Evolutionary conservation across 2,888 invertebrate species (phyloP), one percentile per base, ranked within the genome.

Genomic region (Geotrupes spiniger): DNA sequence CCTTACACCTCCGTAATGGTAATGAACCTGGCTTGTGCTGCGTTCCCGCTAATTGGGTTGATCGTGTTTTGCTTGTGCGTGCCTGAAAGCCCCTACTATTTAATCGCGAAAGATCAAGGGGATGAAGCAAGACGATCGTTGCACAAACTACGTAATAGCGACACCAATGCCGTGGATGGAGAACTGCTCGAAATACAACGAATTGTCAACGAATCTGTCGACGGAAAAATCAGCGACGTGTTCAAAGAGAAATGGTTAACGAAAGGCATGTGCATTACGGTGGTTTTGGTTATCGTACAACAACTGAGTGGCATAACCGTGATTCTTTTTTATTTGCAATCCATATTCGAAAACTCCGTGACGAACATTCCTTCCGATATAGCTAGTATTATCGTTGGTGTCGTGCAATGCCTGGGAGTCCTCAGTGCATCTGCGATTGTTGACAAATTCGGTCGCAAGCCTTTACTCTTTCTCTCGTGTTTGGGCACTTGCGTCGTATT

Each of bases 221-320:
- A 66, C 12, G 75, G 68, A 51, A 75, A 76, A 54, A 74, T 74
- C 31, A 51, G 57, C 21, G 71, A 72, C 51, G 65, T 74, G 10
- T 65, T 67, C 36, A 72, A 76, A 60, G 81, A 82, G 1, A 80
- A 82, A 49, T 79, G 84, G n/a, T 84, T 91, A 68, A 82, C 85
- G 54, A 85, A 83, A 65, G 89, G 90, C 0, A 78, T 91, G 63
- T 78, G 87, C 58, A 80, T 87, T 37, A 85, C 85, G 0, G 84
- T 83, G 58, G 42, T 50, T 5, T 21, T 52, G 9, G 42, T 52
- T 42, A n/a, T 27, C 54, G 87, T 91, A 74, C 93, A 94, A 65
- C 92, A 93, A 71, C 76, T 90, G 54, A 83, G 84, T 1, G 89
- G 89, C 1, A 87, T 89, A 64, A 89, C 89, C 70, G 85, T 88